A percentile compares a stretch with the other conserved stretches of the same genome.
Conservation (phyloP, 2,113 vertebrate genomes). For the Syngnathus scovelli region DNA sequence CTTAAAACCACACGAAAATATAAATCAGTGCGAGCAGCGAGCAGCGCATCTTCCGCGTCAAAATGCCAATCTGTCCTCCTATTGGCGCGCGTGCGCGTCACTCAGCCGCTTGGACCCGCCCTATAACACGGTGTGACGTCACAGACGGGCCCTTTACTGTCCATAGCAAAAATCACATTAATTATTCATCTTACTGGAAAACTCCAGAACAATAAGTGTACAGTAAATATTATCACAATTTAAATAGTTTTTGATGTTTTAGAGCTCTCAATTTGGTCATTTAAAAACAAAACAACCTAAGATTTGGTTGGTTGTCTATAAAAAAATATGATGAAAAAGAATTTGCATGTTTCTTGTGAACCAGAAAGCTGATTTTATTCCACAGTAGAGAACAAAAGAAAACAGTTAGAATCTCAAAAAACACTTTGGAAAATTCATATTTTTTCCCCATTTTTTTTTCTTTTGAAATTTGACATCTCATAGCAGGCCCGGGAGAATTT, state of each 20-base stretch:
- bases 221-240: no score
- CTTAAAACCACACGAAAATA: background rate
- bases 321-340: background rate
- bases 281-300: no score
- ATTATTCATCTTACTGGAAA: no score
- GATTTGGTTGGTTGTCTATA: no score
- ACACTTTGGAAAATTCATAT: conserved; percentile 48
- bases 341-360: conserved; percentile 21
- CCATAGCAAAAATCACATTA: background rate
- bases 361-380: conserved; percentile 45
- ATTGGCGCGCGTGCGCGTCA: conserved; percentile 55
- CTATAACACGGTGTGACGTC: background rate
- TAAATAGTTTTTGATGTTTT: no score
- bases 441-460: conserved; percentile 10
- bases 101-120: background rate
- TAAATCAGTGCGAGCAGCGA: conserved; percentile 23
- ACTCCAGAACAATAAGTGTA: no score
- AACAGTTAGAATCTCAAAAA: conserved; percentile 34
- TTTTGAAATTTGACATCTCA: conserved; percentile 50
- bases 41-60: conserved; percentile 13
- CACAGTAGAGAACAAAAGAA: conserved; percentile 34
- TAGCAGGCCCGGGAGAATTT: conserved; percentile 45
- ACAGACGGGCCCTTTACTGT: no score
- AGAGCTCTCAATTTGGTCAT: no score
- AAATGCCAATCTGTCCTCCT: conserved; percentile 30